phyloP scores from a whole-genome alignment of 2,113 vertebrate genomes.

The mouse (Mus musculus) region DNA sequence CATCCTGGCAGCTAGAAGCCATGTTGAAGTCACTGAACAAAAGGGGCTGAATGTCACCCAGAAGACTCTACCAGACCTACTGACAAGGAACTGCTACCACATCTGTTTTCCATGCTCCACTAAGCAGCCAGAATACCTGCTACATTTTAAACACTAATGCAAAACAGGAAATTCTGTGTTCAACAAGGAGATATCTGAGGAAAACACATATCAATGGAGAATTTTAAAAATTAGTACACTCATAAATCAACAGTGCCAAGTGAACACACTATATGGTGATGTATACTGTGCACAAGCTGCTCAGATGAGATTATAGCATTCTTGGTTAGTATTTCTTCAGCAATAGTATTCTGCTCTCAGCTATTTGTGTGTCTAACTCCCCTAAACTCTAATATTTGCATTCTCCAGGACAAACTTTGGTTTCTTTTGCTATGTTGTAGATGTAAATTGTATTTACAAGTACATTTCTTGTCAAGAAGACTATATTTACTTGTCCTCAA shows the following conservation, averaged over 20 bases:
- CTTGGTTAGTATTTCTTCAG: not conserved
- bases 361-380: not conserved
- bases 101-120: not conserved
- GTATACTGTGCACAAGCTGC: not conserved
- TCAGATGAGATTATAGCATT: not conserved
- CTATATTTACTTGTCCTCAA: not conserved
- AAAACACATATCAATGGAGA: not conserved
- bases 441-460: not conserved
- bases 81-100: not conserved
- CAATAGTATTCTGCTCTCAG: not conserved
- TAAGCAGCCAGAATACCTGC: not conserved
- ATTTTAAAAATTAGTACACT: not conserved
- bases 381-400: not conserved
- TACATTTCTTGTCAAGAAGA: not conserved
- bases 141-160: constrained; percentile 7
- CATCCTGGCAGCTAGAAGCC: not conserved
- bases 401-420: not conserved
- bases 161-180: not conserved
- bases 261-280: not conserved
- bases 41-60: not conserved
- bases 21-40: not conserved
- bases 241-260: not conserved
- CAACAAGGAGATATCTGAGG: not conserved
- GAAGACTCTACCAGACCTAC: not conserved
- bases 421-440: not conserved